Percentiles rank a stretch among this genome's conserved stretches.
phyloP scores from a whole-genome alignment of 2,113 vertebrate genomes.

The Mesembrinibis cayennensis region DNA sequence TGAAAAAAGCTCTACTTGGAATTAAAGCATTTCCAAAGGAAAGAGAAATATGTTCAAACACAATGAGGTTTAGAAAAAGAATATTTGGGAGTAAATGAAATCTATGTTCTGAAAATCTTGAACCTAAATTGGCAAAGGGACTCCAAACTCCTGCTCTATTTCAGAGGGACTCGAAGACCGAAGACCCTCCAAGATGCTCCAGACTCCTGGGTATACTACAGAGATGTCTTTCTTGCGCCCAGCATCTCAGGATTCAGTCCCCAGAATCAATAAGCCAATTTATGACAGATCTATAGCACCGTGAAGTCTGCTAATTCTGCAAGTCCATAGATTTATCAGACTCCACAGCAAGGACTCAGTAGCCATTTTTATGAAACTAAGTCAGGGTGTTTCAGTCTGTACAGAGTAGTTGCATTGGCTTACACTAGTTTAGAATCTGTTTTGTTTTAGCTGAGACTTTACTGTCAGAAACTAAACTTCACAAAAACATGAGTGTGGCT shows the following conservation, averaged over 20 bases:
- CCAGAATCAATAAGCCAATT: neutral
- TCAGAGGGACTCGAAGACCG: neutral
- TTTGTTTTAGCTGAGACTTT: neutral
- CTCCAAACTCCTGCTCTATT: neutral
- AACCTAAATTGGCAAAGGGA: neutral
- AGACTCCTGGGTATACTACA: neutral
- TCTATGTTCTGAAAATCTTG: neutral
- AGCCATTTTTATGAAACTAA: neutral
- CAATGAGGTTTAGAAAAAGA: neutral
- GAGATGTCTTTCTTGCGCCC: neutral
- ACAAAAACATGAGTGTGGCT: neutral
- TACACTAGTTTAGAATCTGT: neutral
- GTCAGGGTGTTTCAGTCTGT: neutral
- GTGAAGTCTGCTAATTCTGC: neutral
- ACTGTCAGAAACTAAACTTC: neutral
- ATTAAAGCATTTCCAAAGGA: neutral
- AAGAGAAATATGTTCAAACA: neutral
- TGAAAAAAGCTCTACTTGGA: neutral
- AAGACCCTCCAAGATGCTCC: neutral
- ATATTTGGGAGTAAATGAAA: neutral
- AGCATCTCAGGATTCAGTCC: neutral
- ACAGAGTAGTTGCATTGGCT: neutral
- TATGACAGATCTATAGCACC: neutral
- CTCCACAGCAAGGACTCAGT: neutral
- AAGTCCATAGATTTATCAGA: neutral